A percentile compares a stretch with the other conserved stretches of the same genome.
These are phyloP conservation scores for Macaria liturata DNA, from an alignment of 2,888 invertebrate species.

Conservation along the genomic window DNA sequence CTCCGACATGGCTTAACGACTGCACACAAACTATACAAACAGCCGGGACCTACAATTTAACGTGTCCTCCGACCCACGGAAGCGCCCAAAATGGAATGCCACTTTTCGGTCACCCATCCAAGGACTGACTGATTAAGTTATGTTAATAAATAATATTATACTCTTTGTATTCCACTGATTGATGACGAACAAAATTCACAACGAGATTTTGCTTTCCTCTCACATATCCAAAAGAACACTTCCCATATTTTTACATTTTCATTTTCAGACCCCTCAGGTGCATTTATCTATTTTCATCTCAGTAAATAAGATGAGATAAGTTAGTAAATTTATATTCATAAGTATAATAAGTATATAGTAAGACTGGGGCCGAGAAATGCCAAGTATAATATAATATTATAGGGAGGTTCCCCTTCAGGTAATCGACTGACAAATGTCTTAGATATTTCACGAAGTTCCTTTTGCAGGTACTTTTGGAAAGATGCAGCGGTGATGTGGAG, in stretches of 20 bases:
- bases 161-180: no score
- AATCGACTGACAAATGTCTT: slow-evolving; percentile 82
- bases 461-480: slow-evolving; percentile 55
- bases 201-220: slow-evolving; percentile 5
- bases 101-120: no score
- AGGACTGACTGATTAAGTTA: no score
- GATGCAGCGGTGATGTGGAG: slow-evolving; percentile 24
- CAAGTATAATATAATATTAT: slow-evolving; percentile 53
- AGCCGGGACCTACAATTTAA: no score
- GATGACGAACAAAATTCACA: not conserved
- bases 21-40: no score
- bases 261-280: slow-evolving; percentile 26
- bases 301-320: slow-evolving; percentile 55
- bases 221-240: slow-evolving; percentile 7
- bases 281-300: slow-evolving; percentile 36
- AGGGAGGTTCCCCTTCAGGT: slow-evolving; percentile 70
- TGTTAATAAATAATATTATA: no score
- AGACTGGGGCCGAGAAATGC: slow-evolving; percentile 59
- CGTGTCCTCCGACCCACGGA: no score
- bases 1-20: no score
- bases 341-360: slow-evolving; percentile 59
- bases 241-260: slow-evolving; percentile 24
- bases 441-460: slow-evolving; percentile 80
- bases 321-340: slow-evolving; percentile 75
- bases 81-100: no score